Conservation (phyloP, 2,797 vertebrate genomes). For the Morus bassanus region DNA sequence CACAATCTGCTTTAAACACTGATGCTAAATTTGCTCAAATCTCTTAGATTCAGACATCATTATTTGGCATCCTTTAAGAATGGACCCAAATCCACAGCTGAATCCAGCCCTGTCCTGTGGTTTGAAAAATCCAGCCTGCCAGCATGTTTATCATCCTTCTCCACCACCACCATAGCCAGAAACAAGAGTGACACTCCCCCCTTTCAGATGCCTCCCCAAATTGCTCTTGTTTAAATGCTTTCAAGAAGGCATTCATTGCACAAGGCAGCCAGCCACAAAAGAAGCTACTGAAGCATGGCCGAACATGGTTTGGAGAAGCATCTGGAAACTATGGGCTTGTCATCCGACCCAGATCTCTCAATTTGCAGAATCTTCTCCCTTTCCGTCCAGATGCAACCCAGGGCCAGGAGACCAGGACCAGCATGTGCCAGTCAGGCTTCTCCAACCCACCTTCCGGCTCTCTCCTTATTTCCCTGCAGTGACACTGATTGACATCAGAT, state of each 20-base stretch:
- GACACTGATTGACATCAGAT: neutral
- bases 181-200: rapidly evolving
- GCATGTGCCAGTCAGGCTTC: neutral
- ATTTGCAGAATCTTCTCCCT: neutral
- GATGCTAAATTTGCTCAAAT: neutral
- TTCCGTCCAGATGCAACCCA: neutral
- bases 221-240: neutral
- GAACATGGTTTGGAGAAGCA: neutral
- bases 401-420: neutral
- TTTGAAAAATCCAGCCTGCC: neutral
- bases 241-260: neutral
- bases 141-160: neutral
- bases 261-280: neutral
- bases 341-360: neutral
- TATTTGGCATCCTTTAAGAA: neutral
- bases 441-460: neutral
- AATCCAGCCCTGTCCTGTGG: neutral
- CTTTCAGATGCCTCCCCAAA: neutral
- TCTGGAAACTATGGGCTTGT: neutral
- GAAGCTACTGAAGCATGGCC: neutral
- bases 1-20: neutral
- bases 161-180: neutral
- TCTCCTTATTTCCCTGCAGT: neutral
- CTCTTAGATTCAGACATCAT: neutral
- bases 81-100: neutral